These are phyloP conservation scores for Carabus problematicus DNA, from an alignment of 2,888 invertebrate genomes.

Conservation along the genomic window DNA sequence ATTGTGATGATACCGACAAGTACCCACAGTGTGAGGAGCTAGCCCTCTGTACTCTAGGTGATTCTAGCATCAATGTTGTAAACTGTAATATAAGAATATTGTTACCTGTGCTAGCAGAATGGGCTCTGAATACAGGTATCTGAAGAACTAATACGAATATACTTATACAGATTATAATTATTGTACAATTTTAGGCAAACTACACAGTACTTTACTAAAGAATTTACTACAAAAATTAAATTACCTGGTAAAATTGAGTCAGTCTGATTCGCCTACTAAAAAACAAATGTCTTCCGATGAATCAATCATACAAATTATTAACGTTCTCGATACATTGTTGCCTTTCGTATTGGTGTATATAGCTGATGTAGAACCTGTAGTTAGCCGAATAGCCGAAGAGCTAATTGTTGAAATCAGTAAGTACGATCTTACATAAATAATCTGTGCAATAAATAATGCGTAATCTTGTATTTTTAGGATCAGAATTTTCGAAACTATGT, in stretches of 20 bases:
- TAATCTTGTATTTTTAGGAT: conserved; percentile 54
- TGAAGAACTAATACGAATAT: conserved; percentile 11
- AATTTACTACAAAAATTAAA: conserved; percentile 56
- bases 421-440: conserved; percentile 44
- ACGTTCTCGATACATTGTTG: conserved; percentile 56
- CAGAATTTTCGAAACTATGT: conserved; percentile 60
- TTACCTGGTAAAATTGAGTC: conserved; percentile 52
- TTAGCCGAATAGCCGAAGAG: conserved; percentile 54
- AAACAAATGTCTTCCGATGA: conserved; percentile 51
- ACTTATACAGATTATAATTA: background rate
- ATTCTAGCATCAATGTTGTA: conserved; percentile 64
- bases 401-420: conserved; percentile 55
- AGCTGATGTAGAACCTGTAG: conserved; percentile 53
- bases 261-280: conserved; percentile 52
- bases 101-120: conserved; percentile 69
- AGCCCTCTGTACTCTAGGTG: conserved; percentile 65
- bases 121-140: conserved; percentile 62
- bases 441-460: conserved; percentile 18
- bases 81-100: conserved; percentile 63
- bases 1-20: conserved; percentile 71
- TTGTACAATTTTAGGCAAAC: conserved; percentile 52
- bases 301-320: conserved; percentile 51
- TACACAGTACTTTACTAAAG: conserved; percentile 64
- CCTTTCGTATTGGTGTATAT: conserved; percentile 58
- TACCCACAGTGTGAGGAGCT: conserved; percentile 68